These are phyloP conservation scores for Nomada ferruginata DNA, from an alignment of 2,888 invertebrate species.

Conservation along the genomic window DNA sequence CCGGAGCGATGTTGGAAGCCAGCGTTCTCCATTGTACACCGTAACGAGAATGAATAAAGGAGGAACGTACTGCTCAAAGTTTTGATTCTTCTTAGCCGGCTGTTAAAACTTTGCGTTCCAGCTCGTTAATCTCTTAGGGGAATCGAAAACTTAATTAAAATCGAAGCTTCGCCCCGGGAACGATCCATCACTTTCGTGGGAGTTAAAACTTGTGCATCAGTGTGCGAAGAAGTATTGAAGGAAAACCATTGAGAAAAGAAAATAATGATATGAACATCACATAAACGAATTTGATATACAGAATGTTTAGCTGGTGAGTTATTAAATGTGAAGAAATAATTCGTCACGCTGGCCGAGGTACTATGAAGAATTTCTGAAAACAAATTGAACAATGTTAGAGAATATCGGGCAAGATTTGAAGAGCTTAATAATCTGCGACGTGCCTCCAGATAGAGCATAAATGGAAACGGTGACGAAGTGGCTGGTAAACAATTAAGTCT, in stretches of 20 bases:
- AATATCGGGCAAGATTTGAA: too few relatives aligned
- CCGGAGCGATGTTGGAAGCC: conserved; percentile 45
- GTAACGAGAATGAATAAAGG: conserved; percentile 44
- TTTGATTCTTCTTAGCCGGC: conserved; percentile 38
- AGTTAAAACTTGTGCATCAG: neutral
- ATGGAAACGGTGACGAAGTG: neutral
- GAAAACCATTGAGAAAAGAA: neutral
- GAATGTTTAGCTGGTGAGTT: neutral
- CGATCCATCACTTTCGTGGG: neutral
- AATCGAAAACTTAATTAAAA: conserved; percentile 48
- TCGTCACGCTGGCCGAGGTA: too few relatives aligned
- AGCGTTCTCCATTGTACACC: conserved; percentile 44
- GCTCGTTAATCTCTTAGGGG: conserved; percentile 26
- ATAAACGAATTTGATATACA: too few relatives aligned
- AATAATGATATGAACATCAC: neutral
- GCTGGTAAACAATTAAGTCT: conserved; percentile 39
- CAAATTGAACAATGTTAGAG: neutral
- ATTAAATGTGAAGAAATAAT: too few relatives aligned
- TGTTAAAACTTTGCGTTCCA: conserved; percentile 4
- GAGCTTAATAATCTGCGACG: neutral
- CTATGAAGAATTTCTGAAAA: too few relatives aligned
- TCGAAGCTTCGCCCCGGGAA: neutral
- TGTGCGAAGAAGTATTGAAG: neutral
- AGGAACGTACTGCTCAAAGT: conserved; percentile 23
- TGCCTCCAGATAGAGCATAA: neutral